Evolutionary conservation across 2,113 vertebrate species (phyloP).

Genomic region (Mesoclemmys tuberculata): DNA sequence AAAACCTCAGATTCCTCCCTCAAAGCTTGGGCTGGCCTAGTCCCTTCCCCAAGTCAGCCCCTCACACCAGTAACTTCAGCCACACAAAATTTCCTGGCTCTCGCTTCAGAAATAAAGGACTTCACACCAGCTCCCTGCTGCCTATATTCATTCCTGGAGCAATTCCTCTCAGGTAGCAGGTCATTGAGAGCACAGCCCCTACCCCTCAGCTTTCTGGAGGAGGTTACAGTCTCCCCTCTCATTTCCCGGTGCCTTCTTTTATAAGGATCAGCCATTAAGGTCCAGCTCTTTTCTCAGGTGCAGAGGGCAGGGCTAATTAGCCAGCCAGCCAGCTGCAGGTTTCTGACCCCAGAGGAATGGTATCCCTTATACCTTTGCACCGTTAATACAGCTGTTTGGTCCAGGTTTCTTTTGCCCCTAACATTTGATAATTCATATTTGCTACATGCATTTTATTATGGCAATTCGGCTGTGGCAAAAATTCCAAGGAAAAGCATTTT

Average conservation of each 20-base stretch:
- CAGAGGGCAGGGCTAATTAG: background rate
- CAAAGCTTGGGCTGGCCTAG: background rate
- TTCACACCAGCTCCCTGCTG: background rate
- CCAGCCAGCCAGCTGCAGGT: background rate
- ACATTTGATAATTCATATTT: background rate
- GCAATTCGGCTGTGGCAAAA: slow-evolving; percentile 14
- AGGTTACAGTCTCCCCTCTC: background rate
- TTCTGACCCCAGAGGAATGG: background rate
- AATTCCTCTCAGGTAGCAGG: background rate
- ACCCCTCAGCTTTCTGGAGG: background rate
- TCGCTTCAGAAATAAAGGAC: background rate
- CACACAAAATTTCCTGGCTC: background rate
- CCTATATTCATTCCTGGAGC: background rate
- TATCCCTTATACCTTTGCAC: background rate
- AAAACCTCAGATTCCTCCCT: background rate
- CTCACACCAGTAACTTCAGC: background rate
- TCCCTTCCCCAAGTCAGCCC: background rate
- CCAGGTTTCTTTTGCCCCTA: background rate
- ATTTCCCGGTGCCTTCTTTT: background rate
- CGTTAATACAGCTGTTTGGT: background rate
- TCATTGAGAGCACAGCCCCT: background rate
- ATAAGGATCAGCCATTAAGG: background rate
- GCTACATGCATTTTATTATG: background rate
- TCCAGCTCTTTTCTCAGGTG: background rate
- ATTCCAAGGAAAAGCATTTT: slow-evolving; percentile 59